A percentile compares a stretch with the other conserved stretches of the same genome.
These are phyloP conservation scores for Orestias chungarensis DNA, from an alignment of 2,797 vertebrate species.

Conservation along the genomic window DNA sequence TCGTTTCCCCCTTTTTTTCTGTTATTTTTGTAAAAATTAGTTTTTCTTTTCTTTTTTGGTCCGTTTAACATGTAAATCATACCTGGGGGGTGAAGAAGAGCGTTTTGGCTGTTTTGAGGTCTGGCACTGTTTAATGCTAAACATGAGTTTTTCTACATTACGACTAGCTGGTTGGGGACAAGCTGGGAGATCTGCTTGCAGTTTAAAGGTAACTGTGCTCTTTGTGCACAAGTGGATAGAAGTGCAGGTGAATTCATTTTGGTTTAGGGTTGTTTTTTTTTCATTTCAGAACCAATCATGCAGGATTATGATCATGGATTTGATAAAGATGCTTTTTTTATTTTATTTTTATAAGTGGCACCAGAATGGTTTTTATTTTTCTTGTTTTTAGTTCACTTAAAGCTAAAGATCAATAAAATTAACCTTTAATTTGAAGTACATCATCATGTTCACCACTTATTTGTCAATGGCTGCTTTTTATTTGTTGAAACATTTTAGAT, in stretches of 20 bases:
- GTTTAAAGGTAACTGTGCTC: constrained; percentile 50
- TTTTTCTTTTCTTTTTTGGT: not conserved
- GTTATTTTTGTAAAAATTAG: not conserved
- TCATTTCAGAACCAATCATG: constrained; percentile 65
- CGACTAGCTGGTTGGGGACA: constrained; percentile 21
- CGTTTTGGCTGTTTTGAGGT: constrained; percentile 70
- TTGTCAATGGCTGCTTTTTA: constrained; percentile 13
- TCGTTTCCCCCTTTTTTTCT: constrained; percentile 33
- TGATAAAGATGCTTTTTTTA: constrained; percentile 59
- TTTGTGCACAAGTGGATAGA: constrained; percentile 52
- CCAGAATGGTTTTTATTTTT: constrained; percentile 39
- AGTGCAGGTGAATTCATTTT: constrained; percentile 60
- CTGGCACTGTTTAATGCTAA: constrained; percentile 76
- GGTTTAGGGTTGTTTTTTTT: constrained; percentile 37
- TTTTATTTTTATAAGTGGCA: constrained; percentile 73
- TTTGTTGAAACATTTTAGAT: not conserved
- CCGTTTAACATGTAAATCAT: constrained; percentile 49
- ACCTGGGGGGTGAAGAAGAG: constrained; percentile 29
- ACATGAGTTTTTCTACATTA: constrained; percentile 77
- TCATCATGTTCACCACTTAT: constrained; percentile 69
- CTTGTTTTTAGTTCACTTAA: constrained; percentile 73
- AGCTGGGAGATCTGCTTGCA: too few relatives aligned
- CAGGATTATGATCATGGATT: constrained; percentile 68
- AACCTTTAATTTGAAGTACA: constrained; percentile 75
- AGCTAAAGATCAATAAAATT: constrained; percentile 78